These are phyloP conservation scores for Conger conger DNA, from an alignment of 2,113 vertebrate species.

Conservation along the genomic window DNA sequence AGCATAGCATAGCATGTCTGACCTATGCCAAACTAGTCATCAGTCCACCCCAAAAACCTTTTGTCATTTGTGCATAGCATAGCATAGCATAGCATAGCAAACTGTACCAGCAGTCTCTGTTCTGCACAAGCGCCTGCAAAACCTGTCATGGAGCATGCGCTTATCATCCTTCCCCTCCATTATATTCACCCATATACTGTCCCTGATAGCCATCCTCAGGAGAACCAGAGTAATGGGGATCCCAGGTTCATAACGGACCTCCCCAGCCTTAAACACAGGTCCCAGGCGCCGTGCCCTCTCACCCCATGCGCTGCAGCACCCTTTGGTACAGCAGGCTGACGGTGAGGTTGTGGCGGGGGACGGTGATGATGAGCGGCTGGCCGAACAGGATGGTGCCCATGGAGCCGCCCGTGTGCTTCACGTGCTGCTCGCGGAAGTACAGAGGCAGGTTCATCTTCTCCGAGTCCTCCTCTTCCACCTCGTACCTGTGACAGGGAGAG, in stretches of 20 bases:
- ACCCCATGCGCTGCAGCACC: constrained; percentile 87
- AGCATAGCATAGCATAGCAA: neutral
- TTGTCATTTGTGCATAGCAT: too few relatives aligned
- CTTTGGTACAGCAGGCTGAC: constrained; percentile 79
- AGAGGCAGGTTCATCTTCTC: constrained; percentile 81
- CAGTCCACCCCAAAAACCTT: too few relatives aligned
- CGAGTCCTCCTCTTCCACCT: constrained; percentile 73
- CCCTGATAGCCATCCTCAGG: neutral
- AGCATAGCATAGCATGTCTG: neutral
- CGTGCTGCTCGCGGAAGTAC: constrained; percentile 89
- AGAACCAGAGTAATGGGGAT: neutral
- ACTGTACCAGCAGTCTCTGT: neutral
- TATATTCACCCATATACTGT: neutral
- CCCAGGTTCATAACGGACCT: neutral
- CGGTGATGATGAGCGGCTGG: constrained; percentile 87
- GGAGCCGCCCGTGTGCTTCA: constrained; percentile 75
- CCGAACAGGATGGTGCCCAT: constrained; percentile 83
- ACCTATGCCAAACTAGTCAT: too few relatives aligned
- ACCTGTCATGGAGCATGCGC: neutral
- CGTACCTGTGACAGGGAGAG: constrained; percentile 74
- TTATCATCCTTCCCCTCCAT: neutral
- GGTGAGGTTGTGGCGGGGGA: constrained; percentile 82
- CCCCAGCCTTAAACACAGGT: neutral
- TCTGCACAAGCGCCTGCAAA: neutral
- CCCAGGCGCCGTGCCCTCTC: constrained; percentile 38